Percentiles rank a stretch among this genome's conserved stretches.
phyloP scores from a whole-genome alignment of 2,113 vertebrate genomes.

The Sciurus niger region DNA sequence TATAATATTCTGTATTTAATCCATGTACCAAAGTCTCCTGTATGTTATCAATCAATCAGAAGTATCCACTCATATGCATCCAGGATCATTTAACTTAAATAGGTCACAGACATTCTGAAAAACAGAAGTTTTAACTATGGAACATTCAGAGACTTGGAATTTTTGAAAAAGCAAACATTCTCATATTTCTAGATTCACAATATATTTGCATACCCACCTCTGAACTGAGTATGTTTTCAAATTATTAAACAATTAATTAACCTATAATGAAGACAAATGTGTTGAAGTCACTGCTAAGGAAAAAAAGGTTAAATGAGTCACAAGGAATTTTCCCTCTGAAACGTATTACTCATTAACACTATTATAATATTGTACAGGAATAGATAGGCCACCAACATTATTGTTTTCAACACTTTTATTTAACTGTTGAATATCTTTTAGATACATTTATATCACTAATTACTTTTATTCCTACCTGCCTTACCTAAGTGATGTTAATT shows the following conservation, averaged over 20 bases:
- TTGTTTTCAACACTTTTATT: neutral
- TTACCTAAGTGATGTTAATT: neutral
- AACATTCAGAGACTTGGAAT: neutral
- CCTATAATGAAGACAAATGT: neutral
- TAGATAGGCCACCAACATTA: neutral
- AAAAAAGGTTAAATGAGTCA: neutral
- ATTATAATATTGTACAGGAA: neutral
- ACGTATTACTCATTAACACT: neutral
- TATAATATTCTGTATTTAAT: conserved; percentile 27
- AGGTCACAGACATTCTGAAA: neutral
- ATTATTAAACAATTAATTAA: neutral
- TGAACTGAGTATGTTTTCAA: neutral
- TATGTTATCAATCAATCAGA: neutral
- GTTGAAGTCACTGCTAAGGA: neutral
- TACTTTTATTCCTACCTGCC: neutral
- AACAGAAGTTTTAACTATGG: neutral
- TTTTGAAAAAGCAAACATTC: conserved; percentile 8
- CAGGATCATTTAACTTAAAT: neutral
- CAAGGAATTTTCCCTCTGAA: neutral
- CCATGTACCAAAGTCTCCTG: neutral
- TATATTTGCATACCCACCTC: neutral
- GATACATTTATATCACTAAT: neutral
- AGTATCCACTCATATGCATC: neutral
- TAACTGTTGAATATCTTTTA: neutral
- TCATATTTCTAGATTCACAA: neutral